These are phyloP conservation scores for Trichogramma dendrolimi DNA, from an alignment of 2,888 invertebrate genomes.

Conservation along the genomic window DNA sequence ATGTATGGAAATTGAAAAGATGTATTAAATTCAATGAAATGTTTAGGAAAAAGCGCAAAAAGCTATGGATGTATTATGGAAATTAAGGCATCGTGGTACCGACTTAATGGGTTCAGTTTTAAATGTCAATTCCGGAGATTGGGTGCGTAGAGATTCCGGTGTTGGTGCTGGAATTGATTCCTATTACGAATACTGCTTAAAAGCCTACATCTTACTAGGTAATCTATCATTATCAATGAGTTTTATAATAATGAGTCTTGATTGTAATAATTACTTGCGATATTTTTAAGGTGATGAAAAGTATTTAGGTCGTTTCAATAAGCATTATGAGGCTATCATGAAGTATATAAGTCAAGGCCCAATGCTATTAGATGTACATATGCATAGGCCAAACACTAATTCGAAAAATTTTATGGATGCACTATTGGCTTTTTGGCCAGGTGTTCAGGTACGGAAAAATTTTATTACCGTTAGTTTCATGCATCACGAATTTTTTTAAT, in stretches of 20 bases:
- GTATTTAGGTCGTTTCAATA: conserved; percentile 89
- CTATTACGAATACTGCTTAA: conserved; percentile 97
- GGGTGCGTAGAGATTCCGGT: conserved; percentile 94
- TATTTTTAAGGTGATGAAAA: conserved; percentile 68
- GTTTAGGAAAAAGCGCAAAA: conserved; percentile 79
- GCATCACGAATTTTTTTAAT: background rate
- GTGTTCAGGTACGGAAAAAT: conserved; percentile 70
- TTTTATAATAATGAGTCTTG: background rate
- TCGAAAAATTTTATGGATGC: conserved; percentile 97
- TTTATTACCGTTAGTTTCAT: background rate
- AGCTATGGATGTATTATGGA: conserved; percentile 96
- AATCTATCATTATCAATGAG: background rate
- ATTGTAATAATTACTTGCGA: conserved; percentile 1
- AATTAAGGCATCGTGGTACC: conserved; percentile 80
- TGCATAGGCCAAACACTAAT: conserved; percentile 92
- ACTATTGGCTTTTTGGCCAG: conserved; percentile 96
- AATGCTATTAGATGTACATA: conserved; percentile 89
- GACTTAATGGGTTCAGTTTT: conserved; percentile 97
- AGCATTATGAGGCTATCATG: conserved; percentile 94
- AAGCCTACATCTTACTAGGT: conserved; percentile 89
- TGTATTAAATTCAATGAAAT: conserved; percentile 8
- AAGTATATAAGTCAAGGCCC: conserved; percentile 95
- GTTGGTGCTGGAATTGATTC: conserved; percentile 99
- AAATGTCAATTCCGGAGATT: conserved; percentile 96
- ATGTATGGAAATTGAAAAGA: background rate